phyloP scores from a whole-genome alignment of 1,140 invertebrate genomes.

The Streblospio benedicti region DNA sequence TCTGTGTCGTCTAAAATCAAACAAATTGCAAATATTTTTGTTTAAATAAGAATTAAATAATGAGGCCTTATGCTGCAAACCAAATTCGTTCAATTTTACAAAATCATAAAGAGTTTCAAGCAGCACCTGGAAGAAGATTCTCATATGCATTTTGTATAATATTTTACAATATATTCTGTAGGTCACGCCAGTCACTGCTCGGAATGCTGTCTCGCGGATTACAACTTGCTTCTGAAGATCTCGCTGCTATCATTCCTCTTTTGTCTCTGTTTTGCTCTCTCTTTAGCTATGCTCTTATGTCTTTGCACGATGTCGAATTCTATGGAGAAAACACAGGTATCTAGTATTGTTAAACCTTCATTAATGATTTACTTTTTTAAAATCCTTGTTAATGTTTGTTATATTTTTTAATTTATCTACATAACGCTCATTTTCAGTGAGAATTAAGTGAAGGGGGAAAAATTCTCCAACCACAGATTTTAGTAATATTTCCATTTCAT shows the following conservation, averaged over 20 bases:
- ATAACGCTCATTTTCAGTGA: neutral
- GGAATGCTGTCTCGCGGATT: conserved; percentile 63
- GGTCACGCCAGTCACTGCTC: conserved; percentile 56
- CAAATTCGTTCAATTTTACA: too few species aligned
- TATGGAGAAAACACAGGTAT: conserved; percentile 40
- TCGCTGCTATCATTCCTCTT: conserved; percentile 64
- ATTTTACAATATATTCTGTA: conserved; percentile 17
- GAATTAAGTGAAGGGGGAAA: neutral
- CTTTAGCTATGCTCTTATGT: conserved; percentile 71
- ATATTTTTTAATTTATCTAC: neutral
- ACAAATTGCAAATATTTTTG: too few species aligned
- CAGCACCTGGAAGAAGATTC: neutral
- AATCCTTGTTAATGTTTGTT: neutral
- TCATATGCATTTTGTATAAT: neutral
- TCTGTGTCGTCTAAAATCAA: too few species aligned
- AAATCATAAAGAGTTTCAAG: neutral
- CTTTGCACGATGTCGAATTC: conserved; percentile 82
- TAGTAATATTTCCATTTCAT: neutral
- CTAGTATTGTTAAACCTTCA: neutral
- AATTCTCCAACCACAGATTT: neutral
- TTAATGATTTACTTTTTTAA: neutral
- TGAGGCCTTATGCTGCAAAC: too few species aligned
- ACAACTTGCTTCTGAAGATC: conserved; percentile 57
- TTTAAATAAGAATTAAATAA: too few species aligned
- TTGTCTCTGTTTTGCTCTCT: conserved; percentile 77